These are phyloP conservation scores for Avahi laniger DNA, from an alignment of 2,797 vertebrate genomes.

Conservation along the genomic window DNA sequence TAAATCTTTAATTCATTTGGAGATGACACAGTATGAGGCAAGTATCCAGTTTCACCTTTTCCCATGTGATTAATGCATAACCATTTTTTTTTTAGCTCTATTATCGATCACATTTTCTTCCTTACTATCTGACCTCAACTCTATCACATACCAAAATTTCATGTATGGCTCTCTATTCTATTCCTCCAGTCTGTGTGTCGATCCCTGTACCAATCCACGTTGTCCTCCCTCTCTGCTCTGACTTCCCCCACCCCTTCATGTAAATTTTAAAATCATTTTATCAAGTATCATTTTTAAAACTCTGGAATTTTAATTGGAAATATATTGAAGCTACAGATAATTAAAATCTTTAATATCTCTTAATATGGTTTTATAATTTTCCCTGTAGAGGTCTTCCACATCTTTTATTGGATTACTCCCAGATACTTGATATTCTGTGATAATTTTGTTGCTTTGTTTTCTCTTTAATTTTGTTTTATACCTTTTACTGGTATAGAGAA, in stretches of 20 bases:
- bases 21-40: background rate
- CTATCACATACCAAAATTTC: background rate
- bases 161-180: background rate
- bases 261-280: constrained; percentile 23
- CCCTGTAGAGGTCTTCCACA: background rate
- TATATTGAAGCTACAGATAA: background rate
- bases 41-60: background rate
- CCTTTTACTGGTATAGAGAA: constrained; percentile 15
- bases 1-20: background rate
- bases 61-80: background rate
- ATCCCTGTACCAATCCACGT: background rate
- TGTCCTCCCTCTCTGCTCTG: background rate
- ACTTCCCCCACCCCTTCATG: background rate
- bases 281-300: background rate
- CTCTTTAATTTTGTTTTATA: constrained; percentile 32
- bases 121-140: background rate
- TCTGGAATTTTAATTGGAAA: background rate
- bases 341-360: constrained; percentile 20
- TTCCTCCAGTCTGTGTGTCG: background rate
- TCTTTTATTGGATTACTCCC: background rate
- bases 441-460: constrained; percentile 29
- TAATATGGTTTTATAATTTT: constrained; percentile 36
- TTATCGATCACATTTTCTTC: background rate
- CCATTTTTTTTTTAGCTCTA: background rate
- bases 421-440: background rate